phyloP scores from a whole-genome alignment of 2,113 vertebrate genomes.

The Hoplias malabaricus region DNA sequence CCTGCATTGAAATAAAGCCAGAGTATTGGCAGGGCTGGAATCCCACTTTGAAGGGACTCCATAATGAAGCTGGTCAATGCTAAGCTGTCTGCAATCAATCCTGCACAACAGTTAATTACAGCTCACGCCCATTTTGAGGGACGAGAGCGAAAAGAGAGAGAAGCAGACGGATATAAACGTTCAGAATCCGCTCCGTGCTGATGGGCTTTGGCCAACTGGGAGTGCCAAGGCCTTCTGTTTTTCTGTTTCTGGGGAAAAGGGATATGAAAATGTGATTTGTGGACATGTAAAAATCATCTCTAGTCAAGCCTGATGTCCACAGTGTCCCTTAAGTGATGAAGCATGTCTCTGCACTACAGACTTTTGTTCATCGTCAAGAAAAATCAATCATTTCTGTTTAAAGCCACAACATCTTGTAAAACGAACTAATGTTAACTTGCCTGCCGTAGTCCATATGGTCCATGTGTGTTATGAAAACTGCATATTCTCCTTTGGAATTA shows the following conservation, averaged over 20 bases:
- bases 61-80: slow-evolving; percentile 82
- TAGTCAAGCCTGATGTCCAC: slow-evolving; percentile 45
- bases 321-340: slow-evolving; percentile 34
- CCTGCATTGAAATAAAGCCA: slow-evolving; percentile 75
- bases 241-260: slow-evolving; percentile 27
- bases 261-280: slow-evolving; percentile 65
- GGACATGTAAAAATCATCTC: slow-evolving; percentile 33
- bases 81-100: slow-evolving; percentile 81
- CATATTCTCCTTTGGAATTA: too few relatives aligned
- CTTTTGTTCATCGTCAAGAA: background rate
- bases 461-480: too few relatives aligned
- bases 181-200: slow-evolving; percentile 42
- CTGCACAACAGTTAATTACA: slow-evolving; percentile 81
- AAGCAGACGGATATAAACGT: slow-evolving; percentile 54
- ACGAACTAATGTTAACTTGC: too few relatives aligned
- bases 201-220: slow-evolving; percentile 47
- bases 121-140: slow-evolving; percentile 68
- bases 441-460: too few relatives aligned
- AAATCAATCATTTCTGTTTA: background rate
- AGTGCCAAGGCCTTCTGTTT: slow-evolving; percentile 53
- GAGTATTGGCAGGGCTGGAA: slow-evolving; percentile 77
- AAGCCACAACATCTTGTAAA: background rate
- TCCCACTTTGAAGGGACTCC: slow-evolving; percentile 80
- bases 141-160: slow-evolving; percentile 38
- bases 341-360: slow-evolving; percentile 1